A percentile compares a stretch with the other conserved stretches of the same genome.
Evolutionary conservation across 2,888 invertebrate species (phyloP).

Genomic region (Netelia fuscicornis): DNA sequence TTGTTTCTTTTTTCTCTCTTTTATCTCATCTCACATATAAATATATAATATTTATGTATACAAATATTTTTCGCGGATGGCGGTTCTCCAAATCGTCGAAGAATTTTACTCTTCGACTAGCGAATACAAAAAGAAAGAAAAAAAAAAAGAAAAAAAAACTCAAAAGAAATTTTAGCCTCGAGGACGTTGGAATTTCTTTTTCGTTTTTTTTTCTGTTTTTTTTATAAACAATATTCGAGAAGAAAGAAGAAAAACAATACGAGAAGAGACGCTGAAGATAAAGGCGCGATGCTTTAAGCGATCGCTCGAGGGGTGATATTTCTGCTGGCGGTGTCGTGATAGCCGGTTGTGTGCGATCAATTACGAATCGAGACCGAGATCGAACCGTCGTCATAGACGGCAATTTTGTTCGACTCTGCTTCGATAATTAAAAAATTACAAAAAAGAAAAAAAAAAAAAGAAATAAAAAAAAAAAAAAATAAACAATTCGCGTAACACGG

Average conservation of each 20-base stretch:
- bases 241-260: no score
- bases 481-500: conserved; percentile 60
- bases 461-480: conserved; percentile 33
- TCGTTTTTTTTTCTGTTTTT: background rate
- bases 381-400: conserved; percentile 21
- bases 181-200: no score
- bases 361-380: conserved; percentile 72
- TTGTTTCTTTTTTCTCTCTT: background rate
- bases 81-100: background rate
- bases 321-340: conserved; percentile 81
- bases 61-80: conserved; percentile 28
- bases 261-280: conserved; percentile 28
- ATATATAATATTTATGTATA: conserved; percentile 29
- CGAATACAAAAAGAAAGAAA: background rate
- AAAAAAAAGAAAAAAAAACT: conserved; percentile 23
- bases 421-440: background rate
- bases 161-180: no score
- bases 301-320: conserved; percentile 67
- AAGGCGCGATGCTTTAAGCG: conserved; percentile 22
- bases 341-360: conserved; percentile 82
- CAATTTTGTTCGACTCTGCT: conserved; percentile 23
- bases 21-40: background rate
- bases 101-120: background rate
- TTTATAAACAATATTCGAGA: no score
- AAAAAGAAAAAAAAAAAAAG: conserved; percentile 9